Evolutionary conservation across 2,797 vertebrate species (phyloP).

Genomic region (Arrhamphus sclerolepis): DNA sequence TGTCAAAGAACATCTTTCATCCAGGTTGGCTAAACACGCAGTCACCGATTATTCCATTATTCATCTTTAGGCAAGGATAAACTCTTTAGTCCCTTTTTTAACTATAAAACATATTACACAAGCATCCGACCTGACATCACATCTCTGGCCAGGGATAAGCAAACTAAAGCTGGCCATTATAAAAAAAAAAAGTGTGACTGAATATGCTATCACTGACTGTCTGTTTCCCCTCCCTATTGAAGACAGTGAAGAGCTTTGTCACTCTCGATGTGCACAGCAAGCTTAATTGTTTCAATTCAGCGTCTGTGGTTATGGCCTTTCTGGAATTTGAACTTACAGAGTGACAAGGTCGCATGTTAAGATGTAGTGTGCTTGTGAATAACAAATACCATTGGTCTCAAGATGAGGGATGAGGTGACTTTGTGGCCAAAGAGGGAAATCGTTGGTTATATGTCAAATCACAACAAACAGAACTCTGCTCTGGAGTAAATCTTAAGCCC

Average conservation of each 20-base stretch:
- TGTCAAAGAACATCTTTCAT: too few species aligned
- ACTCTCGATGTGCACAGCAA: slow-evolving; percentile 38
- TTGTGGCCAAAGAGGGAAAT: slow-evolving; percentile 50
- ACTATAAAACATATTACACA: too few species aligned
- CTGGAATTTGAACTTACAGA: slow-evolving; percentile 72
- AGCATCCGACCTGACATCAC: too few species aligned
- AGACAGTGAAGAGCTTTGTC: slow-evolving; percentile 40
- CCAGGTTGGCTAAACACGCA: too few species aligned
- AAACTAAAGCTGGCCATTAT: too few species aligned
- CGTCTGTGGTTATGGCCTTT: slow-evolving; percentile 67
- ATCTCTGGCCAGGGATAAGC: too few species aligned
- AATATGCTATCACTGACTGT: slow-evolving; percentile 46
- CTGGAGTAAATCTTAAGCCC: slow-evolving; percentile 44
- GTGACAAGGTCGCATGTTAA: slow-evolving; percentile 69
- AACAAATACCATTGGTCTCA: slow-evolving; percentile 65
- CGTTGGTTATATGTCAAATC: slow-evolving; percentile 58
- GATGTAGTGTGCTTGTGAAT: slow-evolving; percentile 67
- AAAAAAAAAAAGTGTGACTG: neutral
- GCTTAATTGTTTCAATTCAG: slow-evolving; percentile 64
- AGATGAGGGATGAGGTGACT: slow-evolving; percentile 67
- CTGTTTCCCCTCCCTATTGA: slow-evolving; percentile 33
- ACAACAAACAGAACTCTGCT: slow-evolving; percentile 41
- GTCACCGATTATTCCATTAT: too few species aligned
- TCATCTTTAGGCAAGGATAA: too few species aligned
- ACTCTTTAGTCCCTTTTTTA: too few species aligned